Evolutionary conservation across 1,140 invertebrate genomes (phyloP).

Genomic region (Papilio polyxenes): DNA sequence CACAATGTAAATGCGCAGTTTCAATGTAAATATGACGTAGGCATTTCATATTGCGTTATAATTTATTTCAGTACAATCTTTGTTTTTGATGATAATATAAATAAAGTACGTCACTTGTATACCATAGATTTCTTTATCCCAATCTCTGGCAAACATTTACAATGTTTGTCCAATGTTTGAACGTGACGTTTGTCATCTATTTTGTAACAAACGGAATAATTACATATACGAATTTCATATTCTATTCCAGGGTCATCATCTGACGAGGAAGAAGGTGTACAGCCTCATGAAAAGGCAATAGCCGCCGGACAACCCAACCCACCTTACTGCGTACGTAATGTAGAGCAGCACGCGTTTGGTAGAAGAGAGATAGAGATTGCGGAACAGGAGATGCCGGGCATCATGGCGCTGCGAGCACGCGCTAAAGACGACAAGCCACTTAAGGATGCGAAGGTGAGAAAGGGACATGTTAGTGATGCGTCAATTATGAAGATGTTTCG

Average conservation of each 20-base stretch:
- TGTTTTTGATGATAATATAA: too few relatives aligned
- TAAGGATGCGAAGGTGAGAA: conserved; percentile 91
- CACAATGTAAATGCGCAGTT: conserved; percentile 13
- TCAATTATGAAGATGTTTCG: too few relatives aligned
- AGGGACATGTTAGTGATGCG: background rate
- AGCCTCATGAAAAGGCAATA: conserved; percentile 93
- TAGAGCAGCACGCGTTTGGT: conserved; percentile 95
- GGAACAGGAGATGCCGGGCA: conserved; percentile 99
- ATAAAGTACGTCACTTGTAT: too few relatives aligned
- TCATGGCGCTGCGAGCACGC: conserved; percentile 95
- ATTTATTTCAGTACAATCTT: background rate
- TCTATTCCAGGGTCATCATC: conserved; percentile 75
- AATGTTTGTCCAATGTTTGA: too few relatives aligned
- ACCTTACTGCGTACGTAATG: conserved; percentile 96
- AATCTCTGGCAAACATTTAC: too few relatives aligned
- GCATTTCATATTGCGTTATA: background rate
- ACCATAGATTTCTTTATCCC: too few relatives aligned
- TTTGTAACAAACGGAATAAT: background rate
- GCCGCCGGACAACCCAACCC: conserved; percentile 89
- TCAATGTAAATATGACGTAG: background rate
- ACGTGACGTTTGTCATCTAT: too few relatives aligned
- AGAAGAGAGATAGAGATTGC: conserved; percentile 98
- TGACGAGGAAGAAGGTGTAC: conserved; percentile 76
- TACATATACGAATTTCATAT: background rate
- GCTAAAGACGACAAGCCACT: conserved; percentile 96